These are phyloP conservation scores for Sepiola atlantica DNA, from an alignment of 2,888 invertebrate species.

Conservation along the genomic window DNA sequence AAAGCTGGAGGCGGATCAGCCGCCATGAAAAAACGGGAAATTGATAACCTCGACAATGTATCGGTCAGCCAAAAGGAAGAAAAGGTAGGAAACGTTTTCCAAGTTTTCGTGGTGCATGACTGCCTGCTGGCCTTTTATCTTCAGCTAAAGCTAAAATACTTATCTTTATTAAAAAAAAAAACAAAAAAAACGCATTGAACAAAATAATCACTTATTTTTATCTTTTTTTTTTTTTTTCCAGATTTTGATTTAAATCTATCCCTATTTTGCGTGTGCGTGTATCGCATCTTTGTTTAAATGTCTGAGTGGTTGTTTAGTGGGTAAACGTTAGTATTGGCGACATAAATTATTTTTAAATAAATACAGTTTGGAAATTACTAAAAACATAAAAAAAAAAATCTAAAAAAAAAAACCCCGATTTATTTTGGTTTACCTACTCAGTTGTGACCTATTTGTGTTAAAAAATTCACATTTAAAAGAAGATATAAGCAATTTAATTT, in stretches of 20 bases:
- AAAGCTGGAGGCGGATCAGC: constrained; percentile 44
- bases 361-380: too few species aligned
- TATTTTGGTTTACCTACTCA: too few species aligned
- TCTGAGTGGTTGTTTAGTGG: not conserved
- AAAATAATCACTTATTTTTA: too few species aligned
- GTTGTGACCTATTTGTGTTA: too few species aligned
- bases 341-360: too few species aligned
- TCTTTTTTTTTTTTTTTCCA: too few species aligned
- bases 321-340: too few species aligned
- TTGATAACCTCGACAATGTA: constrained; percentile 40
- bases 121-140: not conserved
- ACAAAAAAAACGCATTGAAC: not conserved
- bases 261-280: not conserved
- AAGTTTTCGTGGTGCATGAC: not conserved
- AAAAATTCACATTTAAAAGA: too few species aligned
- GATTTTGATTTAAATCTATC: not conserved
- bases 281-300: not conserved
- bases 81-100: constrained; percentile 13
- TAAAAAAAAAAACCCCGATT: too few species aligned
- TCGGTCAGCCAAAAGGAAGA: constrained; percentile 43
- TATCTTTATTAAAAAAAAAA: not conserved
- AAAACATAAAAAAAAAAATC: too few species aligned
- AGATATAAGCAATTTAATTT: too few species aligned
- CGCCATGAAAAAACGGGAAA: constrained; percentile 45
- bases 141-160: not conserved